Conservation (phyloP, 2,888 invertebrate species). For the Palloptera scutellata region DNA sequence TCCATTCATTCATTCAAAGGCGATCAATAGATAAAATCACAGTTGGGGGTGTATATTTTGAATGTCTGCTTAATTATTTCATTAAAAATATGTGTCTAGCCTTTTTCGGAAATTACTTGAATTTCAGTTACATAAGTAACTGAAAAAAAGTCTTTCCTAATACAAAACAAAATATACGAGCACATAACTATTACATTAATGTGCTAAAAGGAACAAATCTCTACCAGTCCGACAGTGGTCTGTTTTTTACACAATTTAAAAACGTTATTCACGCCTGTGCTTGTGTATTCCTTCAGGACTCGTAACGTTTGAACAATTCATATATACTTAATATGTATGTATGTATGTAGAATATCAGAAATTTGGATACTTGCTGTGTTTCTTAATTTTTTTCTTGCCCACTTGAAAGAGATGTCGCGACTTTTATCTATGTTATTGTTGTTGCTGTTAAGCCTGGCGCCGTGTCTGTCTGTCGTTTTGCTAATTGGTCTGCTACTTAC, state of each 20-base stretch:
- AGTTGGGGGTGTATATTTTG: slow-evolving; percentile 28
- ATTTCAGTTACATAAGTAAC: no score
- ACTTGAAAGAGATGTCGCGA: background rate
- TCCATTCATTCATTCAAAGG: background rate
- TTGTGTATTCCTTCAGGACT: background rate
- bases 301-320: background rate
- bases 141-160: background rate
- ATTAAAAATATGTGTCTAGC: slow-evolving; percentile 44
- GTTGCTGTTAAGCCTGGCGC: background rate
- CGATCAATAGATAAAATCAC: slow-evolving; percentile 33
- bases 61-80: slow-evolving; percentile 38
- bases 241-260: slow-evolving; percentile 13
- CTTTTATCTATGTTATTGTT: background rate
- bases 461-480: background rate
- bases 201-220: background rate
- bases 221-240: background rate
- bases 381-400: no score
- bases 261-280: slow-evolving; percentile 28
- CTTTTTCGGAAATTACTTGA: background rate
- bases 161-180: background rate
- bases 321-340: no score
- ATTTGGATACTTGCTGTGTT: slow-evolving; percentile 33
- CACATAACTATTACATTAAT: background rate
- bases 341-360: background rate
- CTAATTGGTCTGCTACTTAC: background rate